Evolutionary conservation across 2,113 vertebrate species (phyloP).

Genomic region (Pycnonotus jocosus): DNA sequence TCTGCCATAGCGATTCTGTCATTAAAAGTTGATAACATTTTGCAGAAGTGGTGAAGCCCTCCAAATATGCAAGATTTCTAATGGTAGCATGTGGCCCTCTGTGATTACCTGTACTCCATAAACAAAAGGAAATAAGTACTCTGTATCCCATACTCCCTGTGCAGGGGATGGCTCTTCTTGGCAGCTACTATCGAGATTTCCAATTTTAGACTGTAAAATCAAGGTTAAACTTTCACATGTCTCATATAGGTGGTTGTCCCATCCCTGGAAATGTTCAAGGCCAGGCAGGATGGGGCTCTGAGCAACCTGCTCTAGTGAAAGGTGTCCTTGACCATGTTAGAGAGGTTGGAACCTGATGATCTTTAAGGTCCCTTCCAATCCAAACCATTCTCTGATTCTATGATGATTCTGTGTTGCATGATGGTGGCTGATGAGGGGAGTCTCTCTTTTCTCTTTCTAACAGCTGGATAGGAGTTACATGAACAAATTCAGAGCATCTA

Average conservation of each 20-base stretch:
- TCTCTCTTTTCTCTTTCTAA: neutral
- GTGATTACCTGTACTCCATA: neutral
- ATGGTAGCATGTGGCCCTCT: neutral
- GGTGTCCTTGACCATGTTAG: neutral
- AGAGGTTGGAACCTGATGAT: neutral
- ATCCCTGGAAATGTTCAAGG: neutral
- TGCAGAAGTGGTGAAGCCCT: neutral
- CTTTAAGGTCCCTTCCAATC: neutral
- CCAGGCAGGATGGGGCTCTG: neutral
- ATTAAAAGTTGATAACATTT: neutral
- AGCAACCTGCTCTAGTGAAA: neutral
- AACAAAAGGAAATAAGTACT: neutral
- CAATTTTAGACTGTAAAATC: neutral
- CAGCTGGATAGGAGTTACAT: neutral
- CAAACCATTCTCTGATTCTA: neutral
- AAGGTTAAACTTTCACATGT: neutral
- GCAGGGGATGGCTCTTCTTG: neutral
- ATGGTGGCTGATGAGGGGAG: neutral
- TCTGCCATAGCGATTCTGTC: neutral
- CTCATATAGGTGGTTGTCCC: neutral
- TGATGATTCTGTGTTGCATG: neutral
- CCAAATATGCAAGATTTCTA: neutral
- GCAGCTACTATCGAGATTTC: accelerated
- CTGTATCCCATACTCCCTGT: neutral
- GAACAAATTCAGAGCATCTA: neutral